Conservation (phyloP, 2,888 invertebrate genomes). For the Andricus curvator region DNA sequence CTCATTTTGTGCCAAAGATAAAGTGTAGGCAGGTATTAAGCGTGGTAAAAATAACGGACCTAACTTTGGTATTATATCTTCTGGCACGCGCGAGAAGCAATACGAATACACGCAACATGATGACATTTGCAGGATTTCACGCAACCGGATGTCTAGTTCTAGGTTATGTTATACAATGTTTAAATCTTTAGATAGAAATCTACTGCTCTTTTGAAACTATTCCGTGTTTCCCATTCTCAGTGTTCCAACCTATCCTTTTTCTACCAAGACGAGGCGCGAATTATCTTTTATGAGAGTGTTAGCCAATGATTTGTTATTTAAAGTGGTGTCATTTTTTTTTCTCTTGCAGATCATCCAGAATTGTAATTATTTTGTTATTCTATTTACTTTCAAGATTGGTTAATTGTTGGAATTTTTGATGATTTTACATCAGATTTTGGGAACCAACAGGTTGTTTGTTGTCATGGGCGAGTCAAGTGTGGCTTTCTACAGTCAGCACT, state of each 20-base stretch:
- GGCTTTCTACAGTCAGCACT: slow-evolving; percentile 65
- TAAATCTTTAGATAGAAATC: slow-evolving; percentile 20
- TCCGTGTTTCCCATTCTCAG: not conserved
- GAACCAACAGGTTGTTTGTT: slow-evolving; percentile 62
- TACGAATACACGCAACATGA: slow-evolving; percentile 4
- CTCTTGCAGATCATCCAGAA: no score
- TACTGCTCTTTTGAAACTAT: not conserved
- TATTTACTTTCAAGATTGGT: no score
- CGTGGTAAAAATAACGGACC: slow-evolving; percentile 23
- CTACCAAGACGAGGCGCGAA: not conserved
- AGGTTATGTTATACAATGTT: not conserved
- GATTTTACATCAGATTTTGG: not conserved
- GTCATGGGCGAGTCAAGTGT: slow-evolving; percentile 67
- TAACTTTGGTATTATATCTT: slow-evolving; percentile 18
- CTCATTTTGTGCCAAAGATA: slow-evolving; percentile 5
- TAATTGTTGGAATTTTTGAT: no score
- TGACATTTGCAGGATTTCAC: slow-evolving; percentile 13
- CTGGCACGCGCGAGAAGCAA: slow-evolving; percentile 27
- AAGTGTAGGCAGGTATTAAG: slow-evolving; percentile 11
- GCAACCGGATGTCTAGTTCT: not conserved
- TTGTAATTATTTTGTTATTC: no score
- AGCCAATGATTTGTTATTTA: not conserved
- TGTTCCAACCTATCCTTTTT: not conserved
- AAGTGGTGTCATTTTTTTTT: no score
- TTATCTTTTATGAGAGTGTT: not conserved